Evolutionary conservation across 2,113 vertebrate species (phyloP).

Genomic region (Nannobrachium achirus): DNA sequence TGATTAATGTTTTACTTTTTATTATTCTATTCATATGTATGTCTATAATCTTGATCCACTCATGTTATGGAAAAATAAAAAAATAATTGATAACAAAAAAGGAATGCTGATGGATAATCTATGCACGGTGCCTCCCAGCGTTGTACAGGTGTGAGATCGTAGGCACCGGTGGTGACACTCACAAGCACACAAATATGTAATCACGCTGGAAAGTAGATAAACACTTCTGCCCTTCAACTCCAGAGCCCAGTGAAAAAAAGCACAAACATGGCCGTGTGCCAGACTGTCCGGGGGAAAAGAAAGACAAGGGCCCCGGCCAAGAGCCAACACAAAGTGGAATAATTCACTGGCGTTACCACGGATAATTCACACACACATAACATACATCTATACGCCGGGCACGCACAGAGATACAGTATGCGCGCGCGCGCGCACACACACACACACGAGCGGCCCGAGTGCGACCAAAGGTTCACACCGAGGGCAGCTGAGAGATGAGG

Average conservation of each 20-base stretch:
- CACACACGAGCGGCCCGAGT: constrained; percentile 2
- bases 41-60: too few relatives aligned
- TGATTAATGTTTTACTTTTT: too few relatives aligned
- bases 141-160: neutral
- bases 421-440: constrained; percentile 17
- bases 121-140: neutral
- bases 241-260: constrained; percentile 12
- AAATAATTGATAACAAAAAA: too few relatives aligned
- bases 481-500: constrained; percentile 47
- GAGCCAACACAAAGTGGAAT: constrained; percentile 39
- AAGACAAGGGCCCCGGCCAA: constrained; percentile 33
- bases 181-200: constrained; percentile 31
- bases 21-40: too few relatives aligned
- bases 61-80: neutral
- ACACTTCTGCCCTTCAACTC: constrained; percentile 43
- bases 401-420: neutral
- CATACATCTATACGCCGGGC: constrained; percentile 32
- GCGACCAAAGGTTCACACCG: constrained; percentile 51
- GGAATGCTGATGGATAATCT: neutral
- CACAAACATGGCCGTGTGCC: constrained; percentile 32
- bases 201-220: constrained; percentile 23
- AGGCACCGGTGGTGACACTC: neutral
- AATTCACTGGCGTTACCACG: constrained; percentile 28
- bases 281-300: constrained; percentile 25
- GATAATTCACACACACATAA: constrained; percentile 14